Conservation (phyloP, 2,888 invertebrate genomes). For the Drosophila diplacantha region DNA sequence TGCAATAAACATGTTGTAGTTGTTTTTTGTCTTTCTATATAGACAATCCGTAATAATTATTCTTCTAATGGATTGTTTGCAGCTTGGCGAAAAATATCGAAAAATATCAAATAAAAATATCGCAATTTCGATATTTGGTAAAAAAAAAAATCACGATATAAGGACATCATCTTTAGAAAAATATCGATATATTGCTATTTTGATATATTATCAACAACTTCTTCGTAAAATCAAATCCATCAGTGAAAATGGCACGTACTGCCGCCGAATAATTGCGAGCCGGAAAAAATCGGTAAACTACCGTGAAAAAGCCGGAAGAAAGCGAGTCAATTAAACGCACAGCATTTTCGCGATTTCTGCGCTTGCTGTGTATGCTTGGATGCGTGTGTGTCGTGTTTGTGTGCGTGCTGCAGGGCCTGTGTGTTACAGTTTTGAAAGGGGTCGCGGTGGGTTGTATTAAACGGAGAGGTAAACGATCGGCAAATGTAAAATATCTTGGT, state of each 20-base stretch:
- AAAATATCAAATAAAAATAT: too few relatives aligned
- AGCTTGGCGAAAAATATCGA: too few relatives aligned
- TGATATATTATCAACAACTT: not conserved
- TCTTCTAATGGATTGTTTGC: too few relatives aligned
- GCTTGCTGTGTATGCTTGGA: conserved; percentile 1
- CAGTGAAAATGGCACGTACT: conserved; percentile 1
- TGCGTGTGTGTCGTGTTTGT: not conserved
- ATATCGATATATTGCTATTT: not conserved
- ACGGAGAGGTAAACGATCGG: not conserved
- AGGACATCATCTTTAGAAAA: too few relatives aligned
- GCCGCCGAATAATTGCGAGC: not conserved
- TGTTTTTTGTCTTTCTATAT: too few relatives aligned
- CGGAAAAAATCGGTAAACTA: not conserved
- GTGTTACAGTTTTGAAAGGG: not conserved
- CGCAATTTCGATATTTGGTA: too few relatives aligned
- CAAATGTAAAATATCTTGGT: not conserved
- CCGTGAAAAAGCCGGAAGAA: not conserved
- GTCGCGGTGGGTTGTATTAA: not conserved
- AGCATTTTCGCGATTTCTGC: not conserved
- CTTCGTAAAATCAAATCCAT: conserved; percentile 1
- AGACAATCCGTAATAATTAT: too few relatives aligned
- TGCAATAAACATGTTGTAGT: too few relatives aligned
- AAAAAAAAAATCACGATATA: too few relatives aligned
- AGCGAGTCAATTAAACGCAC: not conserved
- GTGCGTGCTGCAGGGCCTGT: not conserved